Evolutionary conservation across 2,797 vertebrate genomes (phyloP).

Genomic region (Sebastes hopkinsi): DNA sequence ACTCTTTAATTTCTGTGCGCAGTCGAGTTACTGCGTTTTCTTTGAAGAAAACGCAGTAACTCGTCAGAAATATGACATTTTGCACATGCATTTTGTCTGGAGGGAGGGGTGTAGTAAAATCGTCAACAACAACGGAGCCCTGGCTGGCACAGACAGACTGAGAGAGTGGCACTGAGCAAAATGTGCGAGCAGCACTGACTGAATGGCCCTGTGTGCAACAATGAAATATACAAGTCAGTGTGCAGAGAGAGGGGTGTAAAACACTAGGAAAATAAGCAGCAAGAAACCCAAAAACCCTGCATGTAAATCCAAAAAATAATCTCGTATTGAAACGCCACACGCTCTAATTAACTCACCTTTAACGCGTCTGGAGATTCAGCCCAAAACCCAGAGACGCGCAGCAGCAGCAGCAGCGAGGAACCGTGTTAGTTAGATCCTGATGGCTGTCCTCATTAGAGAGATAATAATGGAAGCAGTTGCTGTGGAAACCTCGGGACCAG

Average conservation of each 20-base stretch:
- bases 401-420: constrained; percentile 24
- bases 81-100: constrained; percentile 3
- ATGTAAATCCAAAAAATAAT: background rate
- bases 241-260: background rate
- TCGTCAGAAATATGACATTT: background rate
- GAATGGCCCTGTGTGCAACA: constrained; percentile 67
- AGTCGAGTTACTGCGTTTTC: background rate
- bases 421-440: constrained; percentile 59
- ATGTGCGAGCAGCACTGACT: constrained; percentile 43
- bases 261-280: constrained; percentile 9
- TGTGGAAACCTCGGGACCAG: constrained; percentile 62
- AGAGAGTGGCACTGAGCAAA: constrained; percentile 55
- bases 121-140: constrained; percentile 40
- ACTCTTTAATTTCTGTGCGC: constrained; percentile 28
- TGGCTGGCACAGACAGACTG: constrained; percentile 30
- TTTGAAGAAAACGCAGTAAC: too few species aligned
- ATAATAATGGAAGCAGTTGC: constrained; percentile 58
- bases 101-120: constrained; percentile 15
- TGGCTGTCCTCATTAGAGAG: constrained; percentile 72
- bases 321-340: background rate
- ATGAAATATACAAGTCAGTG: constrained; percentile 64
- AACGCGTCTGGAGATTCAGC: constrained; percentile 72
- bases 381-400: constrained; percentile 67
- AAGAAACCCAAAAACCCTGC: background rate
- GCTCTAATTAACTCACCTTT: constrained; percentile 72